These are phyloP conservation scores for Botia almorhae DNA, from an alignment of 2,797 vertebrate genomes.

Conservation along the genomic window DNA sequence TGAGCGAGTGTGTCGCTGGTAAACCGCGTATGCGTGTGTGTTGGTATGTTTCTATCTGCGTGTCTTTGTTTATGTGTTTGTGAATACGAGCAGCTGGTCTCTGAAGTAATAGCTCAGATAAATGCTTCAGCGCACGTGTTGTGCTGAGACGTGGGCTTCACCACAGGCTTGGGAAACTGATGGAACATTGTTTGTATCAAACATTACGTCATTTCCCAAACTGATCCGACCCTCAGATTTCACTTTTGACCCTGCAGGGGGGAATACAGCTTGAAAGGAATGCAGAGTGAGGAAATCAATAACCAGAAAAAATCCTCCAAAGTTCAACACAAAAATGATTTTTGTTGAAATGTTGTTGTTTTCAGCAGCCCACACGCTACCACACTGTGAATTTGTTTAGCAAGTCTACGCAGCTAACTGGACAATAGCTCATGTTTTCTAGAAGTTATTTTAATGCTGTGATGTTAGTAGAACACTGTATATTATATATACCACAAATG, in stretches of 20 bases:
- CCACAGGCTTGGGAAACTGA: constrained; percentile 18
- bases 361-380: constrained; percentile 2
- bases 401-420: neutral
- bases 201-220: constrained; percentile 30
- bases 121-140: constrained; percentile 15
- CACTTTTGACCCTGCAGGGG: constrained; percentile 35
- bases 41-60: neutral
- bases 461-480: too few relatives aligned
- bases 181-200: constrained; percentile 18
- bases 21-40: neutral
- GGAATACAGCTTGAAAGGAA: constrained; percentile 31
- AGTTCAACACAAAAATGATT: neutral
- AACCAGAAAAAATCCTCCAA: constrained; percentile 17
- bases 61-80: neutral
- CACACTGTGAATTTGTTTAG: neutral
- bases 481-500: too few relatives aligned
- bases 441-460: too few relatives aligned
- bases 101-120: constrained; percentile 9
- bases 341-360: neutral
- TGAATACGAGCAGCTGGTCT: neutral
- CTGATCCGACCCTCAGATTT: constrained; percentile 37
- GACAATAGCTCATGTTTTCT: too few relatives aligned
- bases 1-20: neutral
- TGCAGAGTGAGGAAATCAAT: constrained; percentile 21
- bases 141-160: constrained; percentile 44